Percentiles rank a stretch among this genome's conserved stretches.
Evolutionary conservation across 2,797 vertebrate species (phyloP).

Genomic region (Hippocampus kuda): DNA sequence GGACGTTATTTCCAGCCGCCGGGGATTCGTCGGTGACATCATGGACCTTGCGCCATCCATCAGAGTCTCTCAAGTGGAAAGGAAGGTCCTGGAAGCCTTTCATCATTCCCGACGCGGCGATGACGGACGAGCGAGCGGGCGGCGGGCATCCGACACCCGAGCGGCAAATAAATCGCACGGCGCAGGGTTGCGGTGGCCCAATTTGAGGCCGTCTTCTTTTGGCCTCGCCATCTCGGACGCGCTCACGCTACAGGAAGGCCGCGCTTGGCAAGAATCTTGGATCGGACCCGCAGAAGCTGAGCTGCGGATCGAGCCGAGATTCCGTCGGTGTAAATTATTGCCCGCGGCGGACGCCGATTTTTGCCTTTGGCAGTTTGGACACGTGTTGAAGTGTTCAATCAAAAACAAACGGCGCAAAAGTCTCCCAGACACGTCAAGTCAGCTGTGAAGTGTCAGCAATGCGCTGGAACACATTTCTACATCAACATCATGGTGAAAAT

Average conservation of each 20-base stretch:
- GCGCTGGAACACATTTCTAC: not conserved
- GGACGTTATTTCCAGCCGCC: conserved; percentile 61
- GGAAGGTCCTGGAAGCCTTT: not conserved
- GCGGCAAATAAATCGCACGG: not conserved
- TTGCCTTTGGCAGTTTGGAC: not conserved
- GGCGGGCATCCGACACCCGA: not conserved
- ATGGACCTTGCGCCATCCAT: conserved; percentile 24
- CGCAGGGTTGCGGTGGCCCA: not conserved
- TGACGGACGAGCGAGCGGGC: not conserved
- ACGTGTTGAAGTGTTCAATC: not conserved
- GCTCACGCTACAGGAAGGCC: too few relatives aligned
- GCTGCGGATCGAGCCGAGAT: not conserved
- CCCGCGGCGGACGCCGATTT: not conserved
- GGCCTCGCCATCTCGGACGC: too few relatives aligned
- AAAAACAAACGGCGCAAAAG: not conserved
- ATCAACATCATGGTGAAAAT: not conserved
- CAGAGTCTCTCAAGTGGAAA: not conserved
- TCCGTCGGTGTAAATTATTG: not conserved
- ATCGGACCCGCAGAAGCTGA: too few relatives aligned
- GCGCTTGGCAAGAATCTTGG: too few relatives aligned
- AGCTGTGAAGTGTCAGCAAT: not conserved
- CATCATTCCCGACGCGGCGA: not conserved
- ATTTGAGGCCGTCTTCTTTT: not conserved
- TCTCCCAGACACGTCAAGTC: not conserved
- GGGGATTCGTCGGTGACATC: conserved; percentile 21